Evolutionary conservation across 1,140 invertebrate genomes (phyloP).

Genomic region (Procambarus clarkii): DNA sequence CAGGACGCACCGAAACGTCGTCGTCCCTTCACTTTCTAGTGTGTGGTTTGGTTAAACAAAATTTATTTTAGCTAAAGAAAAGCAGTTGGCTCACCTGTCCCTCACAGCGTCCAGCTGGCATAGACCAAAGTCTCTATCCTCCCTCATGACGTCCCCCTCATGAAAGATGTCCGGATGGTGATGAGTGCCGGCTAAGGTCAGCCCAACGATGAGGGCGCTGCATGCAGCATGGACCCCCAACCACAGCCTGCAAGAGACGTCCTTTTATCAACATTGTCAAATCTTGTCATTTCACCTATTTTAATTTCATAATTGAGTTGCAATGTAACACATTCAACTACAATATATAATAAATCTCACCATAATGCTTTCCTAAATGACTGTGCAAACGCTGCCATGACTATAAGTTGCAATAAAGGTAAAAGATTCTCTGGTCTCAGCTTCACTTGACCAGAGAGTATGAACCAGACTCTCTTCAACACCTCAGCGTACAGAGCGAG

Average conservation of each 20-base stretch:
- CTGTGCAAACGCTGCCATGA: not conserved
- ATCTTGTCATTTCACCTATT: no score
- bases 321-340: no score
- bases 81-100: conserved; percentile 77
- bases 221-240: conserved; percentile 72
- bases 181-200: conserved; percentile 77
- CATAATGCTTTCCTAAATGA: not conserved
- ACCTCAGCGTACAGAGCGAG: conserved; percentile 76
- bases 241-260: conserved; percentile 62
- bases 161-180: conserved; percentile 87
- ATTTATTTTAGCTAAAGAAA: no score
- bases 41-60: no score
- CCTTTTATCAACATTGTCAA: no score
- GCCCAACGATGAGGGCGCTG: conserved; percentile 83
- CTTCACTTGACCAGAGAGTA: conserved; percentile 31
- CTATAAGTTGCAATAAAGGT: conserved; percentile 1
- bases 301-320: no score
- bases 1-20: no score
- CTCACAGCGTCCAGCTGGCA: conserved; percentile 85
- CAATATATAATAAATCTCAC: not conserved
- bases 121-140: conserved; percentile 85
- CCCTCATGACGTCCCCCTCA: conserved; percentile 83
- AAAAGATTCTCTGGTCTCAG: conserved; percentile 17
- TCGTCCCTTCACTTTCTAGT: no score
- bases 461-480: conserved; percentile 71